Conservation (phyloP, 2,113 vertebrate species). For the Oceanites oceanicus region DNA sequence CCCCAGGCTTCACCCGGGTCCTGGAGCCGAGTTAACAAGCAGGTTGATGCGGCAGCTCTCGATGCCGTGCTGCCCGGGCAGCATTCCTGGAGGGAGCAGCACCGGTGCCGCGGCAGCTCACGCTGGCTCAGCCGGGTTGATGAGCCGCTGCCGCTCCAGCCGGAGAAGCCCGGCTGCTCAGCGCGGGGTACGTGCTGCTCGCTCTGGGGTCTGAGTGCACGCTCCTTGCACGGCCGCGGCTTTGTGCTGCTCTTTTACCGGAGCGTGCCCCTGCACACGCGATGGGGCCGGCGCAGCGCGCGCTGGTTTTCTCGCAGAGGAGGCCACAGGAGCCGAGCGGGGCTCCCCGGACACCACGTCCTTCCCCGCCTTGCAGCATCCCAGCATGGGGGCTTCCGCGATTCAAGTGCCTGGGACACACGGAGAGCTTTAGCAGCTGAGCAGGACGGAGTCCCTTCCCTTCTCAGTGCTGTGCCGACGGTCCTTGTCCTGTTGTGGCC, state of each 20-base stretch:
- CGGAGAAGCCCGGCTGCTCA: background rate
- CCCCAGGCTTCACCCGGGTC: rapidly evolving
- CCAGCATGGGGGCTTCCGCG: background rate
- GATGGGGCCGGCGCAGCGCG: rapidly evolving
- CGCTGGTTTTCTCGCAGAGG: background rate
- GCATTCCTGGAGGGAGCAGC: background rate
- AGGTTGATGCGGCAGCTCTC: background rate
- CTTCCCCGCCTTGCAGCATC: background rate
- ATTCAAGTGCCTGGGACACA: rapidly evolving
- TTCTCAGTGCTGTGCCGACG: rapidly evolving
- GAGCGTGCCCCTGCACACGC: background rate
- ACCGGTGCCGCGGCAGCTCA: background rate
- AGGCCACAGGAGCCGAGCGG: too few species aligned
- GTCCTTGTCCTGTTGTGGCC: background rate
- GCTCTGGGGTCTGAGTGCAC: background rate
- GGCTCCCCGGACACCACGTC: background rate
- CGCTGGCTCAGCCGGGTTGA: background rate
- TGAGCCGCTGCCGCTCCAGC: background rate
- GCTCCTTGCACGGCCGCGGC: too few species aligned
- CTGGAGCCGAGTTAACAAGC: too few species aligned
- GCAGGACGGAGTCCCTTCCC: background rate
- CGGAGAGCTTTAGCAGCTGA: background rate
- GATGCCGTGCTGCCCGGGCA: background rate
- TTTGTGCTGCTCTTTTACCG: background rate
- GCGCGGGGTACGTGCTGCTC: background rate